A percentile compares a stretch with the other conserved stretches of the same genome.
phyloP scores from a whole-genome alignment of 1,140 invertebrate species.

The Tribolium castaneum region DNA sequence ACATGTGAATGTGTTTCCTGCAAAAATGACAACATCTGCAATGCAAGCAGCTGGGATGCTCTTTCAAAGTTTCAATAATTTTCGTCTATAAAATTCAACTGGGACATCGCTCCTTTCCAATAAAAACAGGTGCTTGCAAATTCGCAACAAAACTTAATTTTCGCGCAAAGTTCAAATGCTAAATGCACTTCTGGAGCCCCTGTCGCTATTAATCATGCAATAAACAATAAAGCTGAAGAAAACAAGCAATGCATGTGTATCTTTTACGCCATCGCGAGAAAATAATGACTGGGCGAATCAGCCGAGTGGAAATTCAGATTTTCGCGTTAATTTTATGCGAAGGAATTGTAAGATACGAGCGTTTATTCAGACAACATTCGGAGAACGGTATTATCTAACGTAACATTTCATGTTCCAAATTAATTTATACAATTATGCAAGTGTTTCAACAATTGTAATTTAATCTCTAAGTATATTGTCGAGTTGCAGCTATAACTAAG shows the following conservation, averaged over 20 bases:
- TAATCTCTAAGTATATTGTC: constrained; percentile 12
- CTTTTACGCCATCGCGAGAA: background rate
- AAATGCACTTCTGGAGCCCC: background rate
- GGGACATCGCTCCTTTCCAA: background rate
- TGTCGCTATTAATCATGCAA: constrained; percentile 1
- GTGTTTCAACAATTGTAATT: constrained; percentile 21
- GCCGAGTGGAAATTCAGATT: background rate
- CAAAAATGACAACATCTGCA: background rate
- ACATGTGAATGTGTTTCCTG: background rate
- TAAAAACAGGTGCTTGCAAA: background rate
- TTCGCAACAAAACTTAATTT: background rate
- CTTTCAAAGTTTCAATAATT: background rate
- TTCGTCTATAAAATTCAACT: background rate
- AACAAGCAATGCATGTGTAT: background rate
- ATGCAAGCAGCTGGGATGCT: background rate
- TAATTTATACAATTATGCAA: constrained; percentile 27
- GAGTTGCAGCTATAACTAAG: constrained; percentile 11
- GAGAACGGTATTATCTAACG: background rate
- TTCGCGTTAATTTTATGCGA: background rate
- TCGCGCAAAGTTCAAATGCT: too few species aligned
- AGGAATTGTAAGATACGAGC: constrained; percentile 9
- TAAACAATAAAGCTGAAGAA: background rate
- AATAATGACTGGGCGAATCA: background rate
- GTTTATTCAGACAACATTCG: background rate
- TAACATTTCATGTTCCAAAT: constrained; percentile 24